Conservation (phyloP, 2,888 invertebrate genomes). For the Toxonevra muliebris region DNA sequence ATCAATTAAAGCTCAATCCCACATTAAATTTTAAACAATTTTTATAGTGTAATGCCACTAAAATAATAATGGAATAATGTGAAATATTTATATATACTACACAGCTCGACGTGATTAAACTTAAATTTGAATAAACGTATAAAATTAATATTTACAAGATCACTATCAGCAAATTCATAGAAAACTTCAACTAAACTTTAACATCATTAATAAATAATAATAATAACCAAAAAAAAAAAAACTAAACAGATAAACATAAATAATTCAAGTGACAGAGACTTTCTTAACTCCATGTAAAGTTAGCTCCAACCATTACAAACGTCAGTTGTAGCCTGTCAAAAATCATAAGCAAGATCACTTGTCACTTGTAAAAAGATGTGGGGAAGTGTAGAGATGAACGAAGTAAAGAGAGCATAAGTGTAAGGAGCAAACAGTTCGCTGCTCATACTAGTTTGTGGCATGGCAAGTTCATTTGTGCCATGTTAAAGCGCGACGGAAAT, state of each 20-base stretch:
- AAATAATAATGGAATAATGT: too few species aligned
- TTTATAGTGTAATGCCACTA: too few species aligned
- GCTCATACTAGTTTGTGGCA: conserved; percentile 33
- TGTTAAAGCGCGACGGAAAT: neutral
- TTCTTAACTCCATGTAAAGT: too few species aligned
- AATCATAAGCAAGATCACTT: conserved; percentile 56
- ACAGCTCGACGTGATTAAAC: too few species aligned
- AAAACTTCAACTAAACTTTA: conserved; percentile 11
- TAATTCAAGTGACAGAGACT: too few species aligned
- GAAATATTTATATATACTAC: too few species aligned
- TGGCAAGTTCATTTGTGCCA: conserved; percentile 16
- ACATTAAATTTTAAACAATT: too few species aligned
- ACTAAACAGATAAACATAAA: too few species aligned
- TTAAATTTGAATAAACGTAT: neutral
- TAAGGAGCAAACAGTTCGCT: neutral
- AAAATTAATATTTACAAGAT: conserved; percentile 22
- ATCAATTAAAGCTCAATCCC: too few species aligned
- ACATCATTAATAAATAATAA: conserved; percentile 24
- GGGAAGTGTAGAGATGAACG: conserved; percentile 32
- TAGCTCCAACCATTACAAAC: conserved; percentile 19
- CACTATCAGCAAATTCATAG: conserved; percentile 30
- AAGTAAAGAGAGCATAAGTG: conserved; percentile 40
- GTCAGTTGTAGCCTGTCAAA: conserved; percentile 54
- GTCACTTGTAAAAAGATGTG: conserved; percentile 45
- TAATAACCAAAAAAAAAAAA: too few species aligned